Evolutionary conservation across 37 sponge, comb jelly and placozoan species (phyloP), one percentile per base, ranked within the genome.

Genomic region (Beroe ovata): DNA sequence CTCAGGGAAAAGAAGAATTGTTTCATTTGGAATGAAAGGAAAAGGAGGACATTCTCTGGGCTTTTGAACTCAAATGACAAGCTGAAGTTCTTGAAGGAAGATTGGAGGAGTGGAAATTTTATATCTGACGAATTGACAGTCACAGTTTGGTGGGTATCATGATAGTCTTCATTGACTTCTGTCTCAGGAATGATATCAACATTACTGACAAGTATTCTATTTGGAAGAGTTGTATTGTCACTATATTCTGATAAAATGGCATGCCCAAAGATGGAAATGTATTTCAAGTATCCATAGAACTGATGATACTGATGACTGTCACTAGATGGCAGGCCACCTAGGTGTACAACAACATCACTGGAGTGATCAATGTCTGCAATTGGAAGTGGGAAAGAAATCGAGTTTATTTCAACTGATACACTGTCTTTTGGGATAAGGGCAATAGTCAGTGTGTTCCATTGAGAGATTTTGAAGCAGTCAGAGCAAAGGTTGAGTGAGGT

Each of bases 31-130:
- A 66, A 66, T 33, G 69, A 66, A 8, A 66, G 69, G 30, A 66
- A 66, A 11, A 29, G 69, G 2, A 66, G 36, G 4, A 66, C 35
- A 16, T 66, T 66, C 34, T 66, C 69, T 14, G 69, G 69, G 34
- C 69, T 66, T 33, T 66, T 66, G 69, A 66, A 66, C 6, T 66
- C 69, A 33, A 66, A 66, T 2, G 69, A 66, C 2, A 66, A 33
- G 16, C 69, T 66, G 36, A 66, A 66, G 35, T 66, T 66, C 16
- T 34, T 66, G 34, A 66, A 66, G 33, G 69, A 29, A 4, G 69
- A 29, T 1, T 66, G 30, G 19, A 30, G 25, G 3, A 66, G 16
- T 11, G 69, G 69, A 30, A 66, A 66, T 66, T 30, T 66, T 66
- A 66, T 33, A 66, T 66, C 69, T 66, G 69, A 66, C 29, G 25